These are phyloP conservation scores for Eptesicus fuscus DNA, from an alignment of 2,113 vertebrate genomes.

Conservation along the genomic window DNA sequence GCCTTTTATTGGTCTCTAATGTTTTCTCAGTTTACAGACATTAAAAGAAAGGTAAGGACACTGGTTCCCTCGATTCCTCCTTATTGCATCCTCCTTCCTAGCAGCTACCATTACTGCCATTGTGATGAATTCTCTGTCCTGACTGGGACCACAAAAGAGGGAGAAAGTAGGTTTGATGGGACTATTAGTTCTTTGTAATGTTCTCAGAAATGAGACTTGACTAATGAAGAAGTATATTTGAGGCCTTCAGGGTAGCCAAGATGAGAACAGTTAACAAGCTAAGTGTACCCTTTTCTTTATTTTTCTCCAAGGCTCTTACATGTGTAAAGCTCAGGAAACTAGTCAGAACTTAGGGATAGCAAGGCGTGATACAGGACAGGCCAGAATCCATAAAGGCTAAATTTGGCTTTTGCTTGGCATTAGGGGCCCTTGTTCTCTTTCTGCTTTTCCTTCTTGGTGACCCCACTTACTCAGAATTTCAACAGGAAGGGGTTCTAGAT, in stretches of 20 bases:
- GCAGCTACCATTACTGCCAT: not conserved
- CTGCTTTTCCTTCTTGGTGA: conserved; percentile 2
- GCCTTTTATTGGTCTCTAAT: conserved; percentile 98
- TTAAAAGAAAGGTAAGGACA: conserved; percentile 95
- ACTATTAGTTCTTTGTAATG: not conserved
- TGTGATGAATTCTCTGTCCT: not conserved
- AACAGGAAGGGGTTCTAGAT: not conserved
- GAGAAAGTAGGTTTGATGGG: not conserved
- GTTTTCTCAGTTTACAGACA: conserved; percentile 99
- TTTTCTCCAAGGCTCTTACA: not conserved
- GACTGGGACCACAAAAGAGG: not conserved
- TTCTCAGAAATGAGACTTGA: conserved; percentile 21
- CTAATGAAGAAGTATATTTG: not conserved
- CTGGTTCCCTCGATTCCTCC: not conserved
- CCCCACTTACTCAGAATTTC: not conserved
- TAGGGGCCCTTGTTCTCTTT: not conserved
- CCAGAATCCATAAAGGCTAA: not conserved
- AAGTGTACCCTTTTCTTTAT: not conserved
- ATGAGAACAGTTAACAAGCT: not conserved
- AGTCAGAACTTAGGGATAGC: not conserved
- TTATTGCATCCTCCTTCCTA: not conserved
- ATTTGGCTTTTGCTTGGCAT: not conserved
- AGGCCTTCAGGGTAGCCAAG: not conserved
- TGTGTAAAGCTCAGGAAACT: not conserved
- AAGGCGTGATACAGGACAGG: not conserved